These are phyloP conservation scores for Bergia puertoricense DNA, from an alignment of 92 coral and sea anemone genomes.

Conservation along the genomic window DNA sequence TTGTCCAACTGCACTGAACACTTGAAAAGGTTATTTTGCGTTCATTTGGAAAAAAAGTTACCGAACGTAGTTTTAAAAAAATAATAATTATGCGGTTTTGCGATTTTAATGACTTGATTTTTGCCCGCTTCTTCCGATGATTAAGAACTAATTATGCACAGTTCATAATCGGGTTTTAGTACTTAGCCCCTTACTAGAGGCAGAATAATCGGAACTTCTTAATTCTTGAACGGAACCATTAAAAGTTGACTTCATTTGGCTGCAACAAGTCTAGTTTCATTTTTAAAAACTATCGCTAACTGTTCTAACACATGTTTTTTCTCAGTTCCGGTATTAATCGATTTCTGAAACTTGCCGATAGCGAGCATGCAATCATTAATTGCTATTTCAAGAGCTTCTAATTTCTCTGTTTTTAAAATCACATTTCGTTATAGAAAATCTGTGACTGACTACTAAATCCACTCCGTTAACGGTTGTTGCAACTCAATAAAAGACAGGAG, in stretches of 20 bases:
- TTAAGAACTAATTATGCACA: slow-evolving; percentile 10
- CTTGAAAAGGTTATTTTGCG: not conserved
- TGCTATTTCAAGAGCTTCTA: slow-evolving; percentile 5
- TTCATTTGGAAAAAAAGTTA: not conserved
- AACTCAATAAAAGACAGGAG: not conserved
- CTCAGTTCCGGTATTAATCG: not conserved
- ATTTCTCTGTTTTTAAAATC: slow-evolving; percentile 9
- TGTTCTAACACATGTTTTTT: slow-evolving; percentile 6
- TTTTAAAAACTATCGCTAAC: slow-evolving; percentile 3
- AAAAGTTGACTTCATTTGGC: not conserved
- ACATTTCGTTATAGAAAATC: slow-evolving; percentile 1
- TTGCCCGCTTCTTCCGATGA: not conserved
- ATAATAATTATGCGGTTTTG: not conserved
- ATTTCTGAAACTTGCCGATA: slow-evolving; percentile 16
- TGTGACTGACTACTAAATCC: not conserved
- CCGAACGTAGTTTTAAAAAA: not conserved
- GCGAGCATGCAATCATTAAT: not conserved
- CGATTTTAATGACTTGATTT: slow-evolving; percentile 7
- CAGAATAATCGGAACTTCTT: not conserved
- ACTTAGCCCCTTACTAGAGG: not conserved
- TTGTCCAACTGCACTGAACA: not conserved
- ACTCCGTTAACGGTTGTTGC: not conserved
- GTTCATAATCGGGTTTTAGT: slow-evolving; percentile 8
- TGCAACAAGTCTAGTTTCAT: not conserved
- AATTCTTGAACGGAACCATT: not conserved